Base-by-base conservation (phyloP, 2,888 invertebrate genomes). In the Ramazzottius varieornatus region DNA sequence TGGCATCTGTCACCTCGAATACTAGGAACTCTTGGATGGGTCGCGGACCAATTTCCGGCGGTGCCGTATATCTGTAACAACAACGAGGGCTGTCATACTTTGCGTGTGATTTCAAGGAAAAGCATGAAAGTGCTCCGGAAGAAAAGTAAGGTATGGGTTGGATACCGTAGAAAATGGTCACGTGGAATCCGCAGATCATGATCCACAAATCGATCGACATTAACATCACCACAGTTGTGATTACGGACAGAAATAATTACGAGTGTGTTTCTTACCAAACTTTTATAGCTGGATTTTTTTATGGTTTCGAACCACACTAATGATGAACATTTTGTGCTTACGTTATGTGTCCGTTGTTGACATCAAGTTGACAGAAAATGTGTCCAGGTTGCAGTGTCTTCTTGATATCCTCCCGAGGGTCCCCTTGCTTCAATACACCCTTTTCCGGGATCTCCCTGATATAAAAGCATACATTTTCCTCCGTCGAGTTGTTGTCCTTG, bases 401-500 rank as follows among this genome's bases (percentile, higher is more conserved):
- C 54, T 54, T 54, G 20, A 54, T 29, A 8, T n/a, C 29, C 29
- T 54, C 54, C n/a, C 24, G 20, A 8, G 54, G 54, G 29, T 16
- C 54, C 8, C 54, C 54, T 4, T 29, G 54, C 16, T 8, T 4
- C n/a, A 54, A 29, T 16, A 54, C 29, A 8, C 54, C 54, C 54
- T 54, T 29, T 54, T 54, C 54, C 54, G 54, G 54, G 29, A 54
- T 29, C 29, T 54, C n/a, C 4, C 4, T 54, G n/a, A 54, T 16
- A 8, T 29, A 8, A 24, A 54, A 54, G 54, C 54, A 54, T 4
- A 54, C 29, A 24, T 54, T 54, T 29, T 54, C 54, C 4, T 16
- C 54, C 4, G 54, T 54, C 4, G 54, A 54, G 24, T 54, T 54
- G 54, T 54, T 54, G 54, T 54, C 54, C 24, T 54, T 54, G 54